phyloP scores from a whole-genome alignment of 2,888 invertebrate genomes.

The Limnephilus auricula region DNA sequence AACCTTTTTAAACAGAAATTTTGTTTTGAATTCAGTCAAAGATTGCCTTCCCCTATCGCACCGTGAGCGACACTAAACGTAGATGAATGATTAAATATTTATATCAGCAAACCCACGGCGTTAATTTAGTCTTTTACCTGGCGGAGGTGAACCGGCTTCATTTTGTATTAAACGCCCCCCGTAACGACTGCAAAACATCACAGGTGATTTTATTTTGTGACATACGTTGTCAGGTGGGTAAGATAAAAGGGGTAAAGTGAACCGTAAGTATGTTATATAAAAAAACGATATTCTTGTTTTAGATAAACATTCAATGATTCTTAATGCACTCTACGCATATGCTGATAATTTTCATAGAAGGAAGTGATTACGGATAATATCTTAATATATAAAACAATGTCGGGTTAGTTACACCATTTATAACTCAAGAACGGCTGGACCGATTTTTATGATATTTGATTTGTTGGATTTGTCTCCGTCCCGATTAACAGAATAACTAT shows the following conservation, averaged over 20 bases:
- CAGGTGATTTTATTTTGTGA: neutral
- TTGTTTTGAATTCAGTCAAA: neutral
- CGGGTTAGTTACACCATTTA: no score
- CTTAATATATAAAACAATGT: no score
- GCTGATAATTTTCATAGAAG: no score
- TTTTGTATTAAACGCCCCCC: conserved; percentile 81
- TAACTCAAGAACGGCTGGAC: no score
- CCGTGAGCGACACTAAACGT: neutral
- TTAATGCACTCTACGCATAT: no score
- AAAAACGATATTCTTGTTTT: neutral
- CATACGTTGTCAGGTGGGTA: neutral
- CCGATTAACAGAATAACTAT: no score
- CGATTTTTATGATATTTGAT: no score
- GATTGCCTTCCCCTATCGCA: neutral
- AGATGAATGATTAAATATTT: conserved; percentile 29
- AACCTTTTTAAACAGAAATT: neutral
- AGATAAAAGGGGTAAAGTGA: neutral
- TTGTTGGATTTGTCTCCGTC: no score
- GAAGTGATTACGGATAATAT: no score
- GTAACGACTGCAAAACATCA: neutral
- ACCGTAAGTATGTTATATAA: neutral
- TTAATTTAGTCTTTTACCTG: conserved; percentile 75
- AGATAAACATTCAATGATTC: no score
- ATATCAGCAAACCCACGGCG: neutral
- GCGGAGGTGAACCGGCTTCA: conserved; percentile 93